Base-by-base conservation (phyloP, 2,113 vertebrate species). In the Thunnus thynnus region DNA sequence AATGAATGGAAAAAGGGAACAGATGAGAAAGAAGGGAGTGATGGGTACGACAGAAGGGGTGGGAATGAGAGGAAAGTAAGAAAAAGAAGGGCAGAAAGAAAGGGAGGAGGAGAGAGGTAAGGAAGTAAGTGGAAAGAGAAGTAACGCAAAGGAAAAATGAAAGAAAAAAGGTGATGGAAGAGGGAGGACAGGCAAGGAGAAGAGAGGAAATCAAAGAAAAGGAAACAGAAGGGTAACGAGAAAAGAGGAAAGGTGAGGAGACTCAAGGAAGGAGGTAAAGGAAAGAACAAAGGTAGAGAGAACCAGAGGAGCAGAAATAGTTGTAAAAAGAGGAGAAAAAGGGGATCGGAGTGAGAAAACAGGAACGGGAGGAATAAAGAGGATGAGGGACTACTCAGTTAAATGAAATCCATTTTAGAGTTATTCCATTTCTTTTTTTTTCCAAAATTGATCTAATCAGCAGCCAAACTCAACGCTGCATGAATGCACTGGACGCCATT, bases 391-490 rank as follows among this genome's bases (percentile, higher is more conserved):
- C 73, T 72, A 36, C 60, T 82, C 77, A 78, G 63, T 76, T 73
- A 51, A 88, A 86, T 71, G 11, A 80, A 82, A 89, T 85, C 54
- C 48, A 83, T 68, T 77, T 88, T 27, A 58, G 16, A 82, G 3
- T 66, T 41, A 48, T 69, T 82, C 46, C 25, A 62, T 27, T 68
- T 66, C 3, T 48, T 32, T 47, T 76, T 32, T 2, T 22, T 3
- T 1, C 10, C 13, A 48, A 64, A 76, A 32, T 11, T 25, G 66
- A 76, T 75, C 30, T 30, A 30, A 85, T 85, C 14, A 76, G 46
- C 65, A 3, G 25, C 25, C 52, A 30, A 60, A 78, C 57, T 68
- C 55, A 51, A 50, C 13, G 1, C 67, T 18, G 55, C 1, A 25
- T 65, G 54, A 90, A 66, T 18, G 14, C 13, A 65, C 70, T 46